These are phyloP conservation scores for Echeneis naucrates DNA, from an alignment of 2,797 vertebrate species.

Conservation along the genomic window DNA sequence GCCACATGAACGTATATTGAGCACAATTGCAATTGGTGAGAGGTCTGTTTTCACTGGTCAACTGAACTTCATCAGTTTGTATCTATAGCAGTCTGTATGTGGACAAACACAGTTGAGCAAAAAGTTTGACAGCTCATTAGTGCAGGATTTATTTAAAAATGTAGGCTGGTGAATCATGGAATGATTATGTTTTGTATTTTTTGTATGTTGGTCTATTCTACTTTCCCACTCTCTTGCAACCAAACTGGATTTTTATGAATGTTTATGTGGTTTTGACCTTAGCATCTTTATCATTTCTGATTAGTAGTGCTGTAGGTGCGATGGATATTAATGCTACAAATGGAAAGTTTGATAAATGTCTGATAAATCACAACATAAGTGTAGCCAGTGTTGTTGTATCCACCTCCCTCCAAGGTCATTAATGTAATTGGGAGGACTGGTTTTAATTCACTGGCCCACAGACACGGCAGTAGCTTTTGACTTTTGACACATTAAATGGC, in stretches of 20 bases:
- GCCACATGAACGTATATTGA: conserved; percentile 20
- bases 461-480: neutral
- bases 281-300: neutral
- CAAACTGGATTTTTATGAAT: conserved; percentile 1
- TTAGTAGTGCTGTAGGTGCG: neutral
- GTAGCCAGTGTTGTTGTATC: conserved; percentile 6
- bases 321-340: neutral
- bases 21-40: neutral
- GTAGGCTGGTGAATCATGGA: neutral
- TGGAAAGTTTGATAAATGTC: neutral
- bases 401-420: neutral
- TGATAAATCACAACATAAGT: conserved; percentile 3
- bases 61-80: neutral
- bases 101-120: neutral
- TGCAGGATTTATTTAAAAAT: neutral
- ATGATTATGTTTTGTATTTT: neutral
- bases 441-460: neutral
- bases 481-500: conserved; percentile 26
- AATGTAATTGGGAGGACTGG: conserved; percentile 15
- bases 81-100: neutral
- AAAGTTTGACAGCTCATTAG: fast-evolving
- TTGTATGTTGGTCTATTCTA: neutral
- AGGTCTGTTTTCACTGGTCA: conserved; percentile 6
- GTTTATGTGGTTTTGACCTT: neutral
- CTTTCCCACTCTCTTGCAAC: neutral